phyloP scores from a whole-genome alignment of 2,113 vertebrate genomes.

The Erpornis zantholeuca region DNA sequence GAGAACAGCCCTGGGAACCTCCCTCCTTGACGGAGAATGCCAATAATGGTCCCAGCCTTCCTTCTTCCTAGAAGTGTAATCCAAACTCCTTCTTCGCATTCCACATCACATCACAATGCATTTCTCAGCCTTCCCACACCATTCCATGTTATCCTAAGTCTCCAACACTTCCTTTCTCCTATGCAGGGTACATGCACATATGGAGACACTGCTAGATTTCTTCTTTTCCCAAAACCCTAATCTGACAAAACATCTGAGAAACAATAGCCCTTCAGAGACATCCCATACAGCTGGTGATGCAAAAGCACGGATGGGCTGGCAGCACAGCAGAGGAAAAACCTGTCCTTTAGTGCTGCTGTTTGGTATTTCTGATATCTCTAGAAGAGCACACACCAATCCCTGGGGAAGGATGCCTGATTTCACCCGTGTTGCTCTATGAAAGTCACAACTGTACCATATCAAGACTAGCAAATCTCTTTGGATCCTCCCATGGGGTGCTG shows the following conservation, averaged over 20 bases:
- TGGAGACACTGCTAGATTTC: accelerated
- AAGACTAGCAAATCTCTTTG: not conserved
- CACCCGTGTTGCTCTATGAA: not conserved
- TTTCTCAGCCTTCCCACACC: not conserved
- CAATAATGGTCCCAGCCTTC: not conserved
- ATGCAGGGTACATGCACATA: accelerated
- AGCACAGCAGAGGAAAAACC: not conserved
- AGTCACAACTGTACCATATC: accelerated
- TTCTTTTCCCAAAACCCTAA: not conserved
- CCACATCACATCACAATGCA: accelerated
- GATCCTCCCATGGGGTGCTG: accelerated
- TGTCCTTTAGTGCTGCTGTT: not conserved
- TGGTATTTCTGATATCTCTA: not conserved
- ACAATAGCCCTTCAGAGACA: not conserved
- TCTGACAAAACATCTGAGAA: not conserved
- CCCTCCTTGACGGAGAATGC: not conserved
- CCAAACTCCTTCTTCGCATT: not conserved
- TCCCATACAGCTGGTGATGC: not conserved
- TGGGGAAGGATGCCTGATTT: not conserved
- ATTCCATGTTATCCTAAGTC: accelerated
- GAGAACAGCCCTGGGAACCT: not conserved
- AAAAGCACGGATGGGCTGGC: accelerated
- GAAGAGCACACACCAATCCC: not conserved
- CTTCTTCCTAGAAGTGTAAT: not conserved
- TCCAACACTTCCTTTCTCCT: not conserved